phyloP scores from a whole-genome alignment of 2,113 vertebrate genomes.

The Eidolon helvum region DNA sequence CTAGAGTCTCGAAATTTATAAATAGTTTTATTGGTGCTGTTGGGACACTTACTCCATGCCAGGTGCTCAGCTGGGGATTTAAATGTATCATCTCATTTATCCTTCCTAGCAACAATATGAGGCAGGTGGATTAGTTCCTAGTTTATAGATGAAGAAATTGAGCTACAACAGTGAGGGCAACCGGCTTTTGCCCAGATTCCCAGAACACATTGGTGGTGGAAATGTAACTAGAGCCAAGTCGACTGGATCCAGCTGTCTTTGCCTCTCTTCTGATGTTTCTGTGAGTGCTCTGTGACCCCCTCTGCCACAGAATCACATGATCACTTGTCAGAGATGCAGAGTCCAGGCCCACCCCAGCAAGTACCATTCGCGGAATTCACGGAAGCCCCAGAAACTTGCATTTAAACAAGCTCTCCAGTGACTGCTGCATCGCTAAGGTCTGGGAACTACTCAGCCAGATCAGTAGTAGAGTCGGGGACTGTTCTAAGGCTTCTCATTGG shows the following conservation, averaged over 20 bases:
- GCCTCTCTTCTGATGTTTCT: background rate
- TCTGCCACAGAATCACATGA: background rate
- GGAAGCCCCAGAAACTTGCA: background rate
- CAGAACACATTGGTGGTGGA: background rate
- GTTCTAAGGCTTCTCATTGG: background rate
- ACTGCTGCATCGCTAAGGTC: background rate
- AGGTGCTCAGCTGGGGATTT: background rate
- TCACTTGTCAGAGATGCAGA: background rate
- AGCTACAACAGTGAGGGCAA: background rate
- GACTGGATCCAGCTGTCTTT: background rate
- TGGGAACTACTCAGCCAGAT: background rate
- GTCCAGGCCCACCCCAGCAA: background rate
- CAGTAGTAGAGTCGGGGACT: background rate
- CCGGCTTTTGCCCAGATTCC: background rate
- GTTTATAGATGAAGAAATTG: background rate
- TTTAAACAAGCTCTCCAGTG: background rate
- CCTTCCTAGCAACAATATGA: background rate
- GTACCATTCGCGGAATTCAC: no score
- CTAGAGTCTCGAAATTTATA: background rate
- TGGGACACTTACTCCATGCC: background rate
- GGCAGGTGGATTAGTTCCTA: background rate
- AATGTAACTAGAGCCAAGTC: background rate
- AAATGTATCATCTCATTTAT: background rate
- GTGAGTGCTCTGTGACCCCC: background rate
- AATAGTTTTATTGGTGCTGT: background rate